Percentiles rank a stretch among this genome's conserved stretches.
Conservation (phyloP, 2,797 vertebrate species). For the Platyrinchus mystaceus region DNA sequence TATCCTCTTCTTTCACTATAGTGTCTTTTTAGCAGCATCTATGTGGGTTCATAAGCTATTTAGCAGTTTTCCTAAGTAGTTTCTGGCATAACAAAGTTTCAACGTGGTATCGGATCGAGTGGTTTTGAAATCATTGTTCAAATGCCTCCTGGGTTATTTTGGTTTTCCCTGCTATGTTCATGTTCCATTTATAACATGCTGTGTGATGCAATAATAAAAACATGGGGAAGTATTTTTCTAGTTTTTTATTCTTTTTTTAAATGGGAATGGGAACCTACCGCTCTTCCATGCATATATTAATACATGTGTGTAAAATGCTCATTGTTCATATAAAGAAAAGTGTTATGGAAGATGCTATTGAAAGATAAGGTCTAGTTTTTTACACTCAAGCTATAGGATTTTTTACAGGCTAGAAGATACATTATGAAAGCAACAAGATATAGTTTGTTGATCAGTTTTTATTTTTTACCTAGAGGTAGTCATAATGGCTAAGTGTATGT, state of each 20-base stretch:
- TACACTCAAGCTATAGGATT: neutral
- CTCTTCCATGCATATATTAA: neutral
- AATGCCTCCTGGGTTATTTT: neutral
- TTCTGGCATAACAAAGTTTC: neutral
- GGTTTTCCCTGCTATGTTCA: neutral
- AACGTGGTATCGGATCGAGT: neutral
- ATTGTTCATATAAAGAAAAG: neutral
- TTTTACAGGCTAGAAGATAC: neutral
- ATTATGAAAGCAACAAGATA: neutral
- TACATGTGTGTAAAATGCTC: neutral
- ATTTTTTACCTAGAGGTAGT: neutral
- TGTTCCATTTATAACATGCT: neutral
- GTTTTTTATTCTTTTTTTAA: neutral
- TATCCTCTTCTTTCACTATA: neutral
- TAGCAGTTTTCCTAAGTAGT: neutral
- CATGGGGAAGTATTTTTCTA: neutral
- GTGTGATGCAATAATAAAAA: neutral
- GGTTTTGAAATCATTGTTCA: neutral
- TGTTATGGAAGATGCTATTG: neutral
- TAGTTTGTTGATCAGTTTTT: neutral
- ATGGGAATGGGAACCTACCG: neutral
- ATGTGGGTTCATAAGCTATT: neutral
- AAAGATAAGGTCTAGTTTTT: neutral
- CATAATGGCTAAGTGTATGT: neutral
- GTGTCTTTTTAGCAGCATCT: neutral